Conservation (phyloP, 2,113 vertebrate species). For the Gavia stellata region DNA sequence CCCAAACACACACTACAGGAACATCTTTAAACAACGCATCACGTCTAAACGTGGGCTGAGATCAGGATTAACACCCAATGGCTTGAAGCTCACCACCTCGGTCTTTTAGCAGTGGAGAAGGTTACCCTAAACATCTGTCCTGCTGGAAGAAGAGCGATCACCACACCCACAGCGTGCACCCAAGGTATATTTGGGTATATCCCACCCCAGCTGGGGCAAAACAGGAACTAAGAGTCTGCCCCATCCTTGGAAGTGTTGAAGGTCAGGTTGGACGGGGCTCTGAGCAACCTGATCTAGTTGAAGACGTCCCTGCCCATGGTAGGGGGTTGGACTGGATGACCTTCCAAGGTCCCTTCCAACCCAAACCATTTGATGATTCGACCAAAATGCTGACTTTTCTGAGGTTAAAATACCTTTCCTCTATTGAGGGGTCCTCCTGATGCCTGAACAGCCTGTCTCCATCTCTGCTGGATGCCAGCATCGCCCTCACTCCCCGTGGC, state of each 20-base stretch:
- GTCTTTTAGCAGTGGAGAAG: not conserved
- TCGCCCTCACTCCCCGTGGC: not conserved
- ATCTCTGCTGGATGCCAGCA: not conserved
- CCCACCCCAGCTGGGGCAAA: not conserved
- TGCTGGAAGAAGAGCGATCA: not conserved
- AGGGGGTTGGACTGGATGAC: not conserved
- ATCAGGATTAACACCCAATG: not conserved
- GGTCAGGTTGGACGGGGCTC: not conserved
- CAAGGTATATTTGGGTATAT: not conserved
- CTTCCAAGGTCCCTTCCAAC: not conserved
- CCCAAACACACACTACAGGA: not conserved
- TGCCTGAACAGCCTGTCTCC: not conserved
- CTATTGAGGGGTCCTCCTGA: not conserved
- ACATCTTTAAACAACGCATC: not conserved
- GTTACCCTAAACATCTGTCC: not conserved
- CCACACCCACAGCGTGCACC: too few relatives aligned
- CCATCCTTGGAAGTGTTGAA: not conserved
- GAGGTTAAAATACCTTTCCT: not conserved
- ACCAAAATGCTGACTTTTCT: not conserved
- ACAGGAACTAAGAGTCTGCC: not conserved
- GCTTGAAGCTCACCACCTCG: not conserved
- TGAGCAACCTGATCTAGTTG: not conserved
- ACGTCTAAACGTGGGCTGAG: not conserved
- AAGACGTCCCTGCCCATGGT: not conserved
- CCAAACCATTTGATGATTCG: rapidly evolving